A percentile compares a stretch with the other conserved stretches of the same genome.
Conservation (phyloP, 2,888 invertebrate genomes). For the Atethmia centrago region DNA sequence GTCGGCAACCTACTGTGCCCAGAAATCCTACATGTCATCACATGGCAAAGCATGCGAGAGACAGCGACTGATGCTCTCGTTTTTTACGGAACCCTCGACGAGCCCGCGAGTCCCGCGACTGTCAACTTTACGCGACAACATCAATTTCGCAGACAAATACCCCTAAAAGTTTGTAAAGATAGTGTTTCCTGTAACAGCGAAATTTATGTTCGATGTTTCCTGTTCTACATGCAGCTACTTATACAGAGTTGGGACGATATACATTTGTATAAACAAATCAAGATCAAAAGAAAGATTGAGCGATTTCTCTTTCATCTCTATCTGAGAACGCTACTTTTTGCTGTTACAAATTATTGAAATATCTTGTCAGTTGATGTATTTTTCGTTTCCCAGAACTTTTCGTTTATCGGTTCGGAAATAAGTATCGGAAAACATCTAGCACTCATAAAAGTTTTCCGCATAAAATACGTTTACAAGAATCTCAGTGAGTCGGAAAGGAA, state of each 20-base stretch:
- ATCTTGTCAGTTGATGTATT: slow-evolving; percentile 25
- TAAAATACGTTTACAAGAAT: slow-evolving; percentile 61
- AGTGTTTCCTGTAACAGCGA: slow-evolving; percentile 63
- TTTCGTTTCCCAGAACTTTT: slow-evolving; percentile 30
- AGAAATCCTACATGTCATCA: slow-evolving; percentile 9
- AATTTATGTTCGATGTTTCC: slow-evolving; percentile 67
- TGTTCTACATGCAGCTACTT: slow-evolving; percentile 54
- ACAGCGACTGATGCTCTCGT: slow-evolving; percentile 71
- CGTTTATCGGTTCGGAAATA: slow-evolving; percentile 49
- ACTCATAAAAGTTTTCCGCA: slow-evolving; percentile 61
- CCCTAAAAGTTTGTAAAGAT: slow-evolving; percentile 65
- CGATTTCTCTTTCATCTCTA: slow-evolving; percentile 31
- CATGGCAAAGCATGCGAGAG: slow-evolving; percentile 64
- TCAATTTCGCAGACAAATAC: slow-evolving; percentile 66
- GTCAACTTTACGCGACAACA: slow-evolving; percentile 63
- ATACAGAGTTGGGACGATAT: slow-evolving; percentile 40
- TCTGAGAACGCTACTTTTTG: slow-evolving; percentile 7
- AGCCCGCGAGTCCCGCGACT: slow-evolving; percentile 38
- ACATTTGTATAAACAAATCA: slow-evolving; percentile 42
- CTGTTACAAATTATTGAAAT: slow-evolving; percentile 36
- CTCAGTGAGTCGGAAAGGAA: slow-evolving; percentile 61
- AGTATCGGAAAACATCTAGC: slow-evolving; percentile 48
- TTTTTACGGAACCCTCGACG: slow-evolving; percentile 61
- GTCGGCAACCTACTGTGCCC: slow-evolving; percentile 8
- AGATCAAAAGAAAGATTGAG: slow-evolving; percentile 52